Evolutionary conservation across 2,797 vertebrate species (phyloP).

Genomic region (Lycodopsis pacificus): DNA sequence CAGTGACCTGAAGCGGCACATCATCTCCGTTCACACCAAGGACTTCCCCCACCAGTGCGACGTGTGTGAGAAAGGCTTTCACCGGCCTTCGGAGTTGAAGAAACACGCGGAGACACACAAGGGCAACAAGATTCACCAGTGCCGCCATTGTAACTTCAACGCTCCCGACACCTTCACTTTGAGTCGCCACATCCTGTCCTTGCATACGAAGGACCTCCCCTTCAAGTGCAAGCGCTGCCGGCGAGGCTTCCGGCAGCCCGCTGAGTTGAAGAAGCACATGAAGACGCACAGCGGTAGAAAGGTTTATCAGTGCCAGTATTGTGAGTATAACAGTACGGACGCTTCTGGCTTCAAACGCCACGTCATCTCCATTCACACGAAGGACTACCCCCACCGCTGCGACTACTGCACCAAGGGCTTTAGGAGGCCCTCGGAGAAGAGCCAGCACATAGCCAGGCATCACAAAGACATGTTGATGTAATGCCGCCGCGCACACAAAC

Average conservation of each 20-base stretch:
- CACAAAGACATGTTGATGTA: constrained; percentile 94
- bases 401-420: constrained; percentile 99
- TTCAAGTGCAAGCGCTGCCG: constrained; percentile 95
- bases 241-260: constrained; percentile 94
- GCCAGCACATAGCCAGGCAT: constrained; percentile 98
- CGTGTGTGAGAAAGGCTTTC: constrained; percentile 97
- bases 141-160: constrained; percentile 98
- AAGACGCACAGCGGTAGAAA: constrained; percentile 98
- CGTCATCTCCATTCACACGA: constrained; percentile 98
- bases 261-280: constrained; percentile 98
- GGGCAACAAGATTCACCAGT: constrained; percentile 97
- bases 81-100: constrained; percentile 98
- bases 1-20: constrained; percentile 97
- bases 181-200: constrained; percentile 96
- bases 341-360: constrained; percentile 98
- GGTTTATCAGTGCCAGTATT: constrained; percentile 98
- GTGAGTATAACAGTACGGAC: constrained; percentile 98
- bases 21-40: constrained; percentile 99
- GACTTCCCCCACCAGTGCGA: constrained; percentile 99
- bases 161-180: constrained; percentile 96
- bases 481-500: constrained; percentile 60
- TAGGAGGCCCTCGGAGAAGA: constrained; percentile 95
- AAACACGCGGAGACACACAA: constrained; percentile 97
- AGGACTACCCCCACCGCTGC: constrained; percentile 98
- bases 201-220: constrained; percentile 95